Evolutionary conservation across 2,797 vertebrate genomes (phyloP), one percentile per base, ranked within the genome.

Genomic region (Poecilia wingei): DNA sequence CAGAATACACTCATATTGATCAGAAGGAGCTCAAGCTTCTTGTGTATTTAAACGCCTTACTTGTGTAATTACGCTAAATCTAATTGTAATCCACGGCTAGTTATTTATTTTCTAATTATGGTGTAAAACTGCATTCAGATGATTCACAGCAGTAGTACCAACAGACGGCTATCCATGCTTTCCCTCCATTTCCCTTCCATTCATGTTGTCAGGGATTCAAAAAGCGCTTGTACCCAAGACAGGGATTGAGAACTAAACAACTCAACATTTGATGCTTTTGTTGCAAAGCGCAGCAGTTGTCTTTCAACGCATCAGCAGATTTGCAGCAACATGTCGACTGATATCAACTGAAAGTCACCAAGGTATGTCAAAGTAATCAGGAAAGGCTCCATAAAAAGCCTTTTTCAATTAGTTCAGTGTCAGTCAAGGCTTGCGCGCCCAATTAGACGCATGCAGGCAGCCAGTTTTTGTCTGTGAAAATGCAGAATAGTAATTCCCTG

Each of bases 151-250:
- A 51, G 33, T 55, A 57, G 66, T 13, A 64, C 68, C 51, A 84
- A 64, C 77, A 87, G 68, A 79, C 77, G 61, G 74, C 57, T 77
- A 36, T 77, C 72, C 73, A 70, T 80, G 75, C 61, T 79, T 76
- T 36, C 3, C 36, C 36, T 68, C 74, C 20, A 53, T 70, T 75
- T 74, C 55, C 36, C 51, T 81, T 73, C 80, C 78, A 41, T 82
- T 90, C 68, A n/a, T 72, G n/a, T 46, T 73, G 71, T 41, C 49
- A 78, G 70, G 46, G n/a, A 83, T 74, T 81, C 39, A 80, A 39
- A 61, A 45, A 31, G 41, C 53, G 36, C 45, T 53, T 76, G 55
- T 46, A 71, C 57, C 46, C 10, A 79, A 78, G 82, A 72, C n/a
- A 80, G 46, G 47, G 28, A 47, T 68, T 78, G 66, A 33, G 64